Evolutionary conservation across 2,113 vertebrate species (phyloP).

Genomic region (Origma solitaria): DNA sequence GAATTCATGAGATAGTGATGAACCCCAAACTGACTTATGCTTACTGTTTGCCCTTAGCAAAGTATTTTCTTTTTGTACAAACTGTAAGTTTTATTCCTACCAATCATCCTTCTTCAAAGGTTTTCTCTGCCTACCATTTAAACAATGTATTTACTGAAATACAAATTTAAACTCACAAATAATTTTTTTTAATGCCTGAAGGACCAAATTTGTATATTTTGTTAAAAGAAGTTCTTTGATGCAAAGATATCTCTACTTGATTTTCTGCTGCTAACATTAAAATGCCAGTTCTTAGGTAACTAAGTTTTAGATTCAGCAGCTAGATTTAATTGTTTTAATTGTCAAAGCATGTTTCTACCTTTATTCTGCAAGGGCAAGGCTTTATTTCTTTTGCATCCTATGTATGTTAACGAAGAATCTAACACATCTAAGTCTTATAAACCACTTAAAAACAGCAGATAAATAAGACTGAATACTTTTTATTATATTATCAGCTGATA

Average conservation of each 20-base stretch:
- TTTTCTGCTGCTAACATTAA: background rate
- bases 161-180: background rate
- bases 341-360: background rate
- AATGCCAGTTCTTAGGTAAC: background rate
- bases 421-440: background rate
- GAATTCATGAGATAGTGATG: background rate
- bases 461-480: background rate
- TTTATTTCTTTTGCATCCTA: background rate
- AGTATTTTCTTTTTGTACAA: slow-evolving; percentile 25
- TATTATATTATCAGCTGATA: background rate
- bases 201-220: background rate
- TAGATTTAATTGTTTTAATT: slow-evolving; percentile 1
- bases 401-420: background rate
- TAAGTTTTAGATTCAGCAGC: background rate
- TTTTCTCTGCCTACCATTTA: background rate
- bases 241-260: background rate
- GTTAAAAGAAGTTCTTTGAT: background rate
- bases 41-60: slow-evolving; percentile 2
- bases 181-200: background rate
- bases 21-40: background rate
- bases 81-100: background rate
- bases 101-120: background rate
- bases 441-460: background rate
- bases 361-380: background rate
- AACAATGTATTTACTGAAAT: background rate